Evolutionary conservation across 1,140 invertebrate genomes (phyloP).

Genomic region (Papilio glaucus): DNA sequence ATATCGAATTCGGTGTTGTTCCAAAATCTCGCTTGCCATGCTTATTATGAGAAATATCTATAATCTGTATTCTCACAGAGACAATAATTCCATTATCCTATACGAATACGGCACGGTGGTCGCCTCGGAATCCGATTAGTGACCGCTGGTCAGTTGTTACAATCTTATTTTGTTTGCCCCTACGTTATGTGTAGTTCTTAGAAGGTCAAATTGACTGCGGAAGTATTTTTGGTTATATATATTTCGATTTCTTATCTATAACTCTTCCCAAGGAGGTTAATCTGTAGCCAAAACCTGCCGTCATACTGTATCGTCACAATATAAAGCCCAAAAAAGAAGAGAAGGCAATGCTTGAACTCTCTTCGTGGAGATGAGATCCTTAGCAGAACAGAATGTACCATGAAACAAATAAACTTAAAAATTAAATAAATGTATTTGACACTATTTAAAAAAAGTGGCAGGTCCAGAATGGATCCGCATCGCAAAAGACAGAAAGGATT

Average conservation of each 20-base stretch:
- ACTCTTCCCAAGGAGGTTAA: too few species aligned
- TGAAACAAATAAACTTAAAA: too few species aligned
- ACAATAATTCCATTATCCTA: conserved; percentile 17
- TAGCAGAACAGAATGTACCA: too few species aligned
- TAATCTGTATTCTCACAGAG: conserved; percentile 24
- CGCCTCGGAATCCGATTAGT: conserved; percentile 25
- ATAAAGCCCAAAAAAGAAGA: too few species aligned
- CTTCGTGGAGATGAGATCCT: too few species aligned
- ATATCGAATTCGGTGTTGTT: not conserved
- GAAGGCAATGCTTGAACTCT: too few species aligned
- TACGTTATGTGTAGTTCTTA: not conserved
- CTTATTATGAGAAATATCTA: conserved; percentile 4
- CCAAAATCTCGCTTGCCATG: not conserved
- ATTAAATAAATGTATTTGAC: too few species aligned
- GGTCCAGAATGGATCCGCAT: too few species aligned
- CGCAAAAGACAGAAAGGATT: too few species aligned
- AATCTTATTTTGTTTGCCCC: conserved; percentile 5
- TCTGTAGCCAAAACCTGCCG: too few species aligned
- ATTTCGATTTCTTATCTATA: not conserved
- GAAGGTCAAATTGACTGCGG: not conserved
- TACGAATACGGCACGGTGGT: conserved; percentile 17
- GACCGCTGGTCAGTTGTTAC: conserved; percentile 24
- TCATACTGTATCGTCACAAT: too few species aligned
- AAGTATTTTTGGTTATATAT: not conserved
- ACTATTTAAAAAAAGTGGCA: too few species aligned